Evolutionary conservation across 2,797 vertebrate species (phyloP).

Genomic region (Pitangus sulphuratus): DNA sequence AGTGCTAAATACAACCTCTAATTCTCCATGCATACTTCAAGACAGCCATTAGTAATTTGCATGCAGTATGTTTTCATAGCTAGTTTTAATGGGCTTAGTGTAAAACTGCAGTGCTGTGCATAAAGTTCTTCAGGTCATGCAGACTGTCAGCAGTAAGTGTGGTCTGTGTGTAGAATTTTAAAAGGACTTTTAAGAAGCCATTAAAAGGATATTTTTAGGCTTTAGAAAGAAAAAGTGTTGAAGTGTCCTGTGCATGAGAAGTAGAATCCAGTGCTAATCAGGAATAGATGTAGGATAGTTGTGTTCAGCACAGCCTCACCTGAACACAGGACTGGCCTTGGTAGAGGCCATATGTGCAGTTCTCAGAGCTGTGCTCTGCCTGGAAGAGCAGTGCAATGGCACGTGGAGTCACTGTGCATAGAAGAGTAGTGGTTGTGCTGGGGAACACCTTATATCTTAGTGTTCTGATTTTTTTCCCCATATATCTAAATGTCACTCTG

Average conservation of each 20-base stretch:
- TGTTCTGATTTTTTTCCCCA: rapidly evolving
- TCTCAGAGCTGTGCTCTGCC: neutral
- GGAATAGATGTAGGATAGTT: neutral
- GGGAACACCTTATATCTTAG: neutral
- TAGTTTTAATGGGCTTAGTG: neutral
- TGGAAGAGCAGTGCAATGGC: neutral
- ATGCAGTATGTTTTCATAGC: neutral
- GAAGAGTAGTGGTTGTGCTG: neutral
- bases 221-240: neutral
- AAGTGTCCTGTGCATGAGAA: neutral
- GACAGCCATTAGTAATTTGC: neutral
- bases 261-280: neutral
- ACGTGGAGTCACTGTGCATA: rapidly evolving
- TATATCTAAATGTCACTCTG: neutral
- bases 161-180: neutral
- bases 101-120: neutral
- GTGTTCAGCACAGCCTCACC: neutral
- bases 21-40: neutral
- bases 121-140: neutral
- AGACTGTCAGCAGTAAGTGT: neutral
- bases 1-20: neutral
- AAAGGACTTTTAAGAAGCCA: neutral
- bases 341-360: neutral
- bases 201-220: neutral
- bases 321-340: neutral